Evolutionary conservation across 2,797 vertebrate genomes (phyloP).

Genomic region (Phataginus tetradactyla): DNA sequence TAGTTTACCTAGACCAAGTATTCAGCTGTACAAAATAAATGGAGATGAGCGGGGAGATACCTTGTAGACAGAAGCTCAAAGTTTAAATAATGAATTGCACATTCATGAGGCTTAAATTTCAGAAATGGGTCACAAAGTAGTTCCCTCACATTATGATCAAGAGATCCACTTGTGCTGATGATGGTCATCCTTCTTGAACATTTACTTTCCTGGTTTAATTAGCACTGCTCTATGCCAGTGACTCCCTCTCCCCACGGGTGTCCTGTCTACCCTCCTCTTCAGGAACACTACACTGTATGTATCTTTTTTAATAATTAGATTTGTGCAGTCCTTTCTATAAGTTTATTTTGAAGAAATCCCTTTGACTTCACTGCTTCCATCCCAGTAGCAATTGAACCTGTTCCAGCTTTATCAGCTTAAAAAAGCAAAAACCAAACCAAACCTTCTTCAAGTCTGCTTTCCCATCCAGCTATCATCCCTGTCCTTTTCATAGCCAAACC

Average conservation of each 20-base stretch:
- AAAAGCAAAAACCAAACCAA: not conserved
- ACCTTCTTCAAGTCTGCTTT: not conserved
- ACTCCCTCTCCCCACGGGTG: not conserved
- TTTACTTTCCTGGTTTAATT: not conserved
- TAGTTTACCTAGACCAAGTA: not conserved
- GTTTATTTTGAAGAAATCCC: no score
- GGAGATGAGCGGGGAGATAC: not conserved
- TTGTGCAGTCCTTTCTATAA: no score
- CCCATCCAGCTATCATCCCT: not conserved
- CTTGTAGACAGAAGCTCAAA: not conserved
- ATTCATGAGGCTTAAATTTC: not conserved
- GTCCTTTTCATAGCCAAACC: not conserved
- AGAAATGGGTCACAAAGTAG: not conserved
- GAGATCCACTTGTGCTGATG: not conserved
- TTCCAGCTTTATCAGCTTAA: not conserved
- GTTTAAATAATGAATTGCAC: not conserved
- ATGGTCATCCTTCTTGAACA: not conserved
- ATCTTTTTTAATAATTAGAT: no score
- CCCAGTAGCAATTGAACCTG: not conserved
- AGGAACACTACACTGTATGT: no score
- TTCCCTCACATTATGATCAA: not conserved
- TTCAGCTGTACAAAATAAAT: not conserved
- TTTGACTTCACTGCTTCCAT: not conserved
- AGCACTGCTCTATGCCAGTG: not conserved
- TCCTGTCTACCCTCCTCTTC: not conserved